Base-by-base conservation (phyloP, 2,797 vertebrate species). In the Rhynchotus rufescens region DNA sequence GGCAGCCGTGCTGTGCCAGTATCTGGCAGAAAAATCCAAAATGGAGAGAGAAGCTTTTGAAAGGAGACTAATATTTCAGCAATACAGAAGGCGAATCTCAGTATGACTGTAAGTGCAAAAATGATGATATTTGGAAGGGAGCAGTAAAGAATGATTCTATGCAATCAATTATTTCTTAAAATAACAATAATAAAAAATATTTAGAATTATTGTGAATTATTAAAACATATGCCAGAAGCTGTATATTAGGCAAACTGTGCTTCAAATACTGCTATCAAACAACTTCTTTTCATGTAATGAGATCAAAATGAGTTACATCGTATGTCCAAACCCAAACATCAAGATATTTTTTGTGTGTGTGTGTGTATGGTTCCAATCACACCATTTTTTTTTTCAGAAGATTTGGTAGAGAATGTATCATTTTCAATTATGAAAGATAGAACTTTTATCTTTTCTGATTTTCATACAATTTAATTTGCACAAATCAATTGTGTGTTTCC, bases 1-100 rank as follows among this genome's bases (percentile, higher is more conserved):
- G 6, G 99, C 98, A 52, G 99, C 98, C 4, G 99, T 99, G 97
- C 99, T 99, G 93, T 99, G 99, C 99, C 99, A 99, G 89, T 98
- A 99, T 94, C 99, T 99, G 92, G 38, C 66, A 91, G 80, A 34
- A 82, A 89, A 93, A 84, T 1, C 42, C 5, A 61, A 42, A 86
- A 83, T 1, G 2, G 26, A 79, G 42, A 76, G 30, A 66, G 30
- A 84, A 60, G 69, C 40, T 86, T 78, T 68, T 54, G 56, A 84
- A n/a, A 72, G 7, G 30, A 65, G 12, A 30, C 6, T 13, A 61
- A 40, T 51, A 80, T 23, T 59, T 85, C 51, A 38, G 12, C 30
- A 69, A 38, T 22, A 47, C 0, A 51, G 6, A 15, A 80, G 20
- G 49, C 8, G 73, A 5, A 4, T 52, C 9, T 25, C 67, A 64